phyloP scores from a whole-genome alignment of 2,888 invertebrate species.

The Molanna angustata region DNA sequence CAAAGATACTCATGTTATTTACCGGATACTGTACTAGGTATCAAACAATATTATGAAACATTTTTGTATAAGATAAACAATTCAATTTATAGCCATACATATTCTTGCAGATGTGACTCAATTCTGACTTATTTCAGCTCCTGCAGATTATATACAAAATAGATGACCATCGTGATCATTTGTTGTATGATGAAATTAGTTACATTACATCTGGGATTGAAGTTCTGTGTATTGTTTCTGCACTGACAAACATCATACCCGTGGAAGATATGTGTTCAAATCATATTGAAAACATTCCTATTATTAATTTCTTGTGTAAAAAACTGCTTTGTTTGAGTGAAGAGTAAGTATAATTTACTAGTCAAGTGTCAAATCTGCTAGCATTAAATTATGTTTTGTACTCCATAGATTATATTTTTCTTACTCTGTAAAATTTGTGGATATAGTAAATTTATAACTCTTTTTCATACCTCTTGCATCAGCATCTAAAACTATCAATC shows the following conservation, averaged over 20 bases:
- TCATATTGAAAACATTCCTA: slow-evolving; percentile 1
- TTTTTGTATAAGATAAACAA: too few relatives aligned
- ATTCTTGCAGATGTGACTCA: background rate
- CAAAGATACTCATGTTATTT: too few relatives aligned
- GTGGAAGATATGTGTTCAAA: slow-evolving; percentile 13
- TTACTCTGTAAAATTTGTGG: too few relatives aligned
- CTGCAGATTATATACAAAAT: slow-evolving; percentile 9
- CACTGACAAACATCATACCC: slow-evolving; percentile 25
- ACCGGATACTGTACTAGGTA: too few relatives aligned
- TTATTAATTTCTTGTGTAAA: slow-evolving; percentile 18
- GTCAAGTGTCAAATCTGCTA: too few relatives aligned
- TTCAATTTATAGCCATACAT: background rate
- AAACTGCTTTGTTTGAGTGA: slow-evolving; percentile 23
- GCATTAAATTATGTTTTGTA: too few relatives aligned
- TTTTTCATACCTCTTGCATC: too few relatives aligned
- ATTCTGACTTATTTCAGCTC: slow-evolving; percentile 7
- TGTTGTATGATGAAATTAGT: slow-evolving; percentile 7
- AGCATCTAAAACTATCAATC: too few relatives aligned
- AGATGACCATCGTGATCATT: slow-evolving; percentile 4
- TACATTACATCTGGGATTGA: slow-evolving; percentile 12
- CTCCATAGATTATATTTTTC: too few relatives aligned
- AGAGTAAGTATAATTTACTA: slow-evolving; percentile 18
- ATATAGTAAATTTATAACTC: too few relatives aligned
- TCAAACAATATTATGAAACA: too few relatives aligned
- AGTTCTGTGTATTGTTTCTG: slow-evolving; percentile 36